A percentile compares a stretch with the other conserved stretches of the same genome.
These are phyloP conservation scores for Nymphalis polychloros DNA, from an alignment of 2,888 invertebrate species.

Conservation along the genomic window DNA sequence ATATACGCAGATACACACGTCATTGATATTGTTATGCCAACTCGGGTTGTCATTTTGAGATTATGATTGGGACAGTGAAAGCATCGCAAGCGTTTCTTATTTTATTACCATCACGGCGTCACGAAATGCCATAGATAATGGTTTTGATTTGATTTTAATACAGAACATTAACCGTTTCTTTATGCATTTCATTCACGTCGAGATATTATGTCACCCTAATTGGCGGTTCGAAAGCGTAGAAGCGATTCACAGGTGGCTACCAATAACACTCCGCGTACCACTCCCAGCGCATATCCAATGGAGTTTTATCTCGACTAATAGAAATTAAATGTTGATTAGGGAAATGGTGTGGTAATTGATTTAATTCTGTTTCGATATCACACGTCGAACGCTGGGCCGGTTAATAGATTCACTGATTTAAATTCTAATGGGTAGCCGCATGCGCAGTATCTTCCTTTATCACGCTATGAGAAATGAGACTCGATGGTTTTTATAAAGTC, in stretches of 20 bases:
- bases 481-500: slow-evolving; percentile 68
- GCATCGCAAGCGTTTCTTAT: slow-evolving; percentile 28
- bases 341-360: slow-evolving; percentile 37
- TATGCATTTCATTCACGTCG: slow-evolving; percentile 32
- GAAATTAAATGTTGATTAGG: slow-evolving; percentile 42
- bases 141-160: slow-evolving; percentile 34
- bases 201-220: slow-evolving; percentile 35
- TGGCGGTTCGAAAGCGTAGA: slow-evolving; percentile 28
- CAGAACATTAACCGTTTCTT: slow-evolving; percentile 31
- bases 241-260: slow-evolving; percentile 30
- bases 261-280: slow-evolving; percentile 20
- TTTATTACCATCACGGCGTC: slow-evolving; percentile 24
- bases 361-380: slow-evolving; percentile 37
- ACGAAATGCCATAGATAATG: slow-evolving; percentile 30
- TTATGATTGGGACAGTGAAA: slow-evolving; percentile 24
- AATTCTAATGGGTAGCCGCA: slow-evolving; percentile 50
- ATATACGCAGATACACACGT: neutral
- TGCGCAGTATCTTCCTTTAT: slow-evolving; percentile 64
- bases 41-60: slow-evolving; percentile 5
- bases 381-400: slow-evolving; percentile 44
- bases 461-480: slow-evolving; percentile 61
- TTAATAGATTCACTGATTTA: slow-evolving; percentile 67
- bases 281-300: slow-evolving; percentile 32
- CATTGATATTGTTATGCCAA: neutral
- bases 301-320: slow-evolving; percentile 42